Base-by-base conservation (phyloP, 2,797 vertebrate genomes). In the Sebastolobus altivelis region DNA sequence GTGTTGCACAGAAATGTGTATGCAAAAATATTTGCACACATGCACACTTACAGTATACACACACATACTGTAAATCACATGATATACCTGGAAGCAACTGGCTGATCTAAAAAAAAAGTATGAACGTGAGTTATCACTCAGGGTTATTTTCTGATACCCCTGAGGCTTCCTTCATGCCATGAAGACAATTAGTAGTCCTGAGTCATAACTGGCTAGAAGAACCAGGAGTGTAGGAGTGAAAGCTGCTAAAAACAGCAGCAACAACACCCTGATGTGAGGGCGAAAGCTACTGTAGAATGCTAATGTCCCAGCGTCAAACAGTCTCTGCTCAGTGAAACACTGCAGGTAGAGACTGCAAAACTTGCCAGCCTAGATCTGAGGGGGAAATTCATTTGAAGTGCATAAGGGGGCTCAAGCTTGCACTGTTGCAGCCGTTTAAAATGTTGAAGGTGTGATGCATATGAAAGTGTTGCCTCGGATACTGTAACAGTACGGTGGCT, bases 151-250 rank as follows among this genome's bases (percentile, higher is more conserved):
- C 84, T 88, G 89, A 89, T 82, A 54, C 79, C 86, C 84, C 74
- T 20, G 74, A 86, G 88, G 89, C 81, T 86, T 86, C 83, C 79
- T 91, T 86, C 46, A 86, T 79, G 73, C 81, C 75, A 92, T 71
- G 37, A 92, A 92, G 89, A 92, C 88, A 93, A 93, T 94, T 92
- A 93, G 83, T 87, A 88, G 85, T 85, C 87, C 85, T 93, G 90
- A 92, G 87, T 93, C 91, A 94, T 91, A 71, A 83, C 85, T 87
- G 84, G 89, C 88, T 90, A 55, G 68, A 89, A 92, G 68, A 89
- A 91, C 70, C 71, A 81, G 74, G 69, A 83, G 89, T 90, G 92
- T 91, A 89, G 90, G 92, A 92, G 93, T 90, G 87, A 93, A 88
- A 87, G 77, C 87, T 85, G 81, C 92, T 93, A 91, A 89, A 93